Percentiles rank a stretch among this genome's conserved stretches.
Evolutionary conservation across 2,113 vertebrate species (phyloP).

Genomic region (Australoheros scitulus): DNA sequence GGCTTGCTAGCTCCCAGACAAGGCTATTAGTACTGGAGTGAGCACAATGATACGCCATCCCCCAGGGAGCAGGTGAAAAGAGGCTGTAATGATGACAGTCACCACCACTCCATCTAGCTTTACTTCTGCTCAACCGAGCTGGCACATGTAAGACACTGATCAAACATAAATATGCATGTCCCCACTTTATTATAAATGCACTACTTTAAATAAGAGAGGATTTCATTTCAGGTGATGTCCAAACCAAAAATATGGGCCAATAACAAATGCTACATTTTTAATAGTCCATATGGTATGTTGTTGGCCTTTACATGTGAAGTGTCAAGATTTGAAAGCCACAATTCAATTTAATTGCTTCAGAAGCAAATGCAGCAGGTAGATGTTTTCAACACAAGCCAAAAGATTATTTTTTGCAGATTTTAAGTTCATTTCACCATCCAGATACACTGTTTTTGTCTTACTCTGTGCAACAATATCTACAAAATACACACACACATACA

Average conservation of each 20-base stretch:
- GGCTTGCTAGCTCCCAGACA: slow-evolving; percentile 64
- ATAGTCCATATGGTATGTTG: background rate
- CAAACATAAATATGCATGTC: slow-evolving; percentile 24
- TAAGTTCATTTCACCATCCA: background rate
- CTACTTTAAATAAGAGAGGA: background rate
- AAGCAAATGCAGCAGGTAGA: background rate
- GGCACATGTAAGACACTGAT: slow-evolving; percentile 44
- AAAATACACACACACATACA: background rate
- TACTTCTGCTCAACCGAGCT: slow-evolving; percentile 52
- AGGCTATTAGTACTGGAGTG: slow-evolving; percentile 72
- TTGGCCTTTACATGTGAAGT: background rate
- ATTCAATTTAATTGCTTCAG: background rate
- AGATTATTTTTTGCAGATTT: background rate
- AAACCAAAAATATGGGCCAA: background rate
- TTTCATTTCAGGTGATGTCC: background rate
- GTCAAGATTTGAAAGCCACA: background rate
- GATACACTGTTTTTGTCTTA: background rate
- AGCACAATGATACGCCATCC: slow-evolving; percentile 64
- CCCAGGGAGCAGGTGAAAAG: slow-evolving; percentile 53
- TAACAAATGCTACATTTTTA: background rate
- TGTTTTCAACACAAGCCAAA: background rate
- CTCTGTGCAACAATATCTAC: background rate
- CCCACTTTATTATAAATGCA: background rate
- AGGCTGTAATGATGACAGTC: slow-evolving; percentile 65
- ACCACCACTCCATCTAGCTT: slow-evolving; percentile 40